Conservation (phyloP, 2,797 vertebrate species). For the Choloepus didactylus region DNA sequence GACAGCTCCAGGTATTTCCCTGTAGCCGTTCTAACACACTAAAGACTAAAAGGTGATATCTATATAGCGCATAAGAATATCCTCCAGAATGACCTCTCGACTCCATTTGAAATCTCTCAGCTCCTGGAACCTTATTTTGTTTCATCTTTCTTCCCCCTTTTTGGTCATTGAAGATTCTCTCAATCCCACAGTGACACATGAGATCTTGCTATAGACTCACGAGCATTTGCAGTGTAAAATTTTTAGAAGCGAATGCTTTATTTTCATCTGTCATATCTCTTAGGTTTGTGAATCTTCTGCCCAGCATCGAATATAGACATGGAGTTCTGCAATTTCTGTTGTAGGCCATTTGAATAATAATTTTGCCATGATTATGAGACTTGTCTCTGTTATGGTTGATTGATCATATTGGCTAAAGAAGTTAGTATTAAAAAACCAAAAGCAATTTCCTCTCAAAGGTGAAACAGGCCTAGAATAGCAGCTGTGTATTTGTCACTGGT, state of each 20-base stretch:
- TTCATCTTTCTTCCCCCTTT: too few species aligned
- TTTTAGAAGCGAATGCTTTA: background rate
- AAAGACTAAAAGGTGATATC: too few species aligned
- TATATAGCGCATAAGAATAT: too few species aligned
- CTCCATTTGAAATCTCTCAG: too few species aligned
- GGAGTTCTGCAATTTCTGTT: conserved; percentile 44
- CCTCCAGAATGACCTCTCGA: too few species aligned
- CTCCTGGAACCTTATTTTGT: too few species aligned
- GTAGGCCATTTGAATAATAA: background rate
- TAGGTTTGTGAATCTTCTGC: conserved; percentile 5
- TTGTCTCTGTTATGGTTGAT: conserved; percentile 48
- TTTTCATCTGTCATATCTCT: conserved; percentile 19
- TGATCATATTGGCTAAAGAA: conserved; percentile 53
- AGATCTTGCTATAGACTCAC: background rate
- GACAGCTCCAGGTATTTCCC: too few species aligned
- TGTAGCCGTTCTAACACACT: too few species aligned
- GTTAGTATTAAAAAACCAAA: conserved; percentile 41
- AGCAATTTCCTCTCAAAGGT: background rate
- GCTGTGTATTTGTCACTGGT: background rate
- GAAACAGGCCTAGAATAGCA: background rate
- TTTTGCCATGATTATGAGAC: background rate
- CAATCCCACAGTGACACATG: background rate
- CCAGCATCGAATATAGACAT: background rate
- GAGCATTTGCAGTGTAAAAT: background rate
- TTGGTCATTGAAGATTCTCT: too few species aligned